Conservation (phyloP, 1,140 invertebrate species). For the Diorhabda carinulata region DNA sequence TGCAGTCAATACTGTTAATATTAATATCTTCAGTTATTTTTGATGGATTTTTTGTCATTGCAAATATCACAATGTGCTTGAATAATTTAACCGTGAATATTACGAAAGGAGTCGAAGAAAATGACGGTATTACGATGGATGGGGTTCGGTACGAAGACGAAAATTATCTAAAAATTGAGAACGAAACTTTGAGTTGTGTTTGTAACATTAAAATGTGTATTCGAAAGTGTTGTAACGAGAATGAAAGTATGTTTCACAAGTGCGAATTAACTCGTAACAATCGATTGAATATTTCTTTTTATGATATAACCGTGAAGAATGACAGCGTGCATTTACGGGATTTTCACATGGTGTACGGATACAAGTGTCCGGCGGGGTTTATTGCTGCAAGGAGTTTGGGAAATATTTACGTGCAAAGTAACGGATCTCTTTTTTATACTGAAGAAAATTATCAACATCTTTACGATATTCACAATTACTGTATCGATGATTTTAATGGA, state of each 20-base stretch:
- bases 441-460: background rate
- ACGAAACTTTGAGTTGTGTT: constrained; percentile 11
- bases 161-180: constrained; percentile 5
- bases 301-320: background rate
- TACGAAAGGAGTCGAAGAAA: constrained; percentile 6
- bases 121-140: constrained; percentile 6
- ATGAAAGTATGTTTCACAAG: constrained; percentile 9
- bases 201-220: constrained; percentile 19
- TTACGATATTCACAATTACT: constrained; percentile 8
- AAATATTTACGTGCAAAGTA: constrained; percentile 8
- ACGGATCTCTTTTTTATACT: constrained; percentile 1
- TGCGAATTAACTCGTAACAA: background rate
- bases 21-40: too few species aligned
- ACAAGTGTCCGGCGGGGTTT: background rate
- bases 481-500: background rate
- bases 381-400: background rate
- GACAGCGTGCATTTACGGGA: background rate
- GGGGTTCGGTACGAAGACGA: constrained; percentile 2
- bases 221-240: constrained; percentile 12
- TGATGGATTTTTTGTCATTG: too few species aligned
- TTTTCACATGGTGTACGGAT: constrained; percentile 4
- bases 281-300: constrained; percentile 6
- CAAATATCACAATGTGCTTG: background rate
- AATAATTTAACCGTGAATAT: constrained; percentile 10
- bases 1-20: too few species aligned